These are phyloP conservation scores for Rattus rattus DNA, from an alignment of 2,113 vertebrate genomes.

Conservation along the genomic window DNA sequence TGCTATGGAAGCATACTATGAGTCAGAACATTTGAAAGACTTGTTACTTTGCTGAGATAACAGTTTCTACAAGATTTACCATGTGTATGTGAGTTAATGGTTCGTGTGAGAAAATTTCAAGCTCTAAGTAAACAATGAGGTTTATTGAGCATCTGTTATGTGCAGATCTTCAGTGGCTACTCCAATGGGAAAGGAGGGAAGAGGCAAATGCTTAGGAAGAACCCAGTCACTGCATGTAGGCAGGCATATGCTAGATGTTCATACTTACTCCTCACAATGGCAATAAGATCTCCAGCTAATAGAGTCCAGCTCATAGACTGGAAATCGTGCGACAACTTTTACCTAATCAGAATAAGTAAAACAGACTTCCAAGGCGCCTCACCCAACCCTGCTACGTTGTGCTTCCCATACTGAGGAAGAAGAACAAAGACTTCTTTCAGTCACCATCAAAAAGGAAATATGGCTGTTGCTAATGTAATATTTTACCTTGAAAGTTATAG, in stretches of 20 bases:
- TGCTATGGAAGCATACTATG: background rate
- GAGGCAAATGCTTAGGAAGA: background rate
- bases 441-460: background rate
- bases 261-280: background rate
- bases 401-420: background rate
- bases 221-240: fast-evolving
- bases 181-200: background rate
- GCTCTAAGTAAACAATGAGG: background rate
- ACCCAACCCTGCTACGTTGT: background rate
- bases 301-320: background rate
- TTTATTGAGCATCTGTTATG: background rate
- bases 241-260: background rate
- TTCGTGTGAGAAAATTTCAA: background rate
- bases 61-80: background rate
- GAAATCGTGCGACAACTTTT: background rate
- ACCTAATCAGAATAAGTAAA: background rate
- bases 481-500: background rate
- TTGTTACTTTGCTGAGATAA: background rate
- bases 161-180: background rate
- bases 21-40: background rate
- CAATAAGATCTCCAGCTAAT: background rate
- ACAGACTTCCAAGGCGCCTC: background rate
- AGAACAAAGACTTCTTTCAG: background rate
- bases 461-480: background rate
- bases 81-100: background rate